Conservation (phyloP, 2,113 vertebrate species). For the Bolborhynchus lineola region DNA sequence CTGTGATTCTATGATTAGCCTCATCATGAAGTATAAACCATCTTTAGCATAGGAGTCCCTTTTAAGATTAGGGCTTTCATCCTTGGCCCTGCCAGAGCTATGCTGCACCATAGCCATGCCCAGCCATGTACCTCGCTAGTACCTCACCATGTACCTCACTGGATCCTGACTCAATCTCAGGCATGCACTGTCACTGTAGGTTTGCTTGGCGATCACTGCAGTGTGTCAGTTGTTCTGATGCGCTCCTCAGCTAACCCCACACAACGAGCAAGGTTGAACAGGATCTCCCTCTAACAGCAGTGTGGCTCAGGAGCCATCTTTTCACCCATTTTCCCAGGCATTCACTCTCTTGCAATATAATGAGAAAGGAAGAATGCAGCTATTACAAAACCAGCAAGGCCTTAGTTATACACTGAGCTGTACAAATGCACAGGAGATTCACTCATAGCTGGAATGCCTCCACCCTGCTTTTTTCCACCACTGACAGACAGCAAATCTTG, state of each 20-base stretch:
- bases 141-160: too few relatives aligned
- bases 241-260: background rate
- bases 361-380: background rate
- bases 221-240: background rate
- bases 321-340: background rate
- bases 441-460: background rate
- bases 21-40: background rate
- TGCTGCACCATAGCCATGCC: background rate
- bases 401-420: background rate
- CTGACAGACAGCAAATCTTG: background rate
- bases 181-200: background rate
- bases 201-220: background rate
- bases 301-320: background rate
- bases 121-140: background rate
- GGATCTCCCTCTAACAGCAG: background rate
- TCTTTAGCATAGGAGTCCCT: background rate
- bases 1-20: background rate
- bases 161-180: background rate
- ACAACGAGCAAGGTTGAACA: background rate
- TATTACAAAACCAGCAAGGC: background rate
- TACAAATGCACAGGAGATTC: background rate
- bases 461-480: background rate
- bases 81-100: background rate
- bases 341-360: background rate
- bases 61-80: background rate